These are phyloP conservation scores for Odobenus rosmarus DNA, from an alignment of 2,113 vertebrate species.

Conservation along the genomic window DNA sequence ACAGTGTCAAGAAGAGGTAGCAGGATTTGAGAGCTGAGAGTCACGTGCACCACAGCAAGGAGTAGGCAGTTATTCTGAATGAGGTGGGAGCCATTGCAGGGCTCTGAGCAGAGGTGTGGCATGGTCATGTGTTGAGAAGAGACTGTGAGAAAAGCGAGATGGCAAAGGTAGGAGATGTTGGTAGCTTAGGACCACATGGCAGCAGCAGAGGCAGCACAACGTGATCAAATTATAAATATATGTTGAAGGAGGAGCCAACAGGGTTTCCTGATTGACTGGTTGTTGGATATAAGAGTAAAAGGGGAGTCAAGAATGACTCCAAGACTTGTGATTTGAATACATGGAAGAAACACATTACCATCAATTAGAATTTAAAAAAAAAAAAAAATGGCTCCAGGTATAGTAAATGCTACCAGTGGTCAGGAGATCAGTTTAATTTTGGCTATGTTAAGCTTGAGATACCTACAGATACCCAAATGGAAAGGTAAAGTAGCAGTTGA, in stretches of 20 bases:
- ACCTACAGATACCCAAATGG: not conserved
- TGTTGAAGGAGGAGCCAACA: not conserved
- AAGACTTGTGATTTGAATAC: not conserved
- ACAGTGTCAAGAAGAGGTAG: not conserved
- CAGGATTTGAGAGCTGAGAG: not conserved
- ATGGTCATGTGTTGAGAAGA: not conserved
- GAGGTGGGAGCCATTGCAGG: not conserved
- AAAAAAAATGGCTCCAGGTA: not conserved
- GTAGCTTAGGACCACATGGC: too few species aligned
- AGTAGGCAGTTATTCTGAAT: not conserved
- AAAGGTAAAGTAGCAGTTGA: not conserved
- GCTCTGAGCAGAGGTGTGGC: not conserved
- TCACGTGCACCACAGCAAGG: rapidly evolving
- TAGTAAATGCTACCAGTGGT: not conserved
- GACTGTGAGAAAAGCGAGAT: not conserved
- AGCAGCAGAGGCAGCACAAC: rapidly evolving
- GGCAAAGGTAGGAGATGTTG: not conserved
- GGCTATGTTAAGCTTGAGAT: not conserved
- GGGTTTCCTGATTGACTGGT: not conserved
- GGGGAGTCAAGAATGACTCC: not conserved
- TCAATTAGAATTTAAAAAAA: not conserved
- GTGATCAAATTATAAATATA: too few species aligned
- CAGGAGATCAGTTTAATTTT: not conserved
- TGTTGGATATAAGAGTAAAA: not conserved
- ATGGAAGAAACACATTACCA: not conserved